Evolutionary conservation across 1,140 invertebrate genomes (phyloP).

Genomic region (Fopius arisanus): DNA sequence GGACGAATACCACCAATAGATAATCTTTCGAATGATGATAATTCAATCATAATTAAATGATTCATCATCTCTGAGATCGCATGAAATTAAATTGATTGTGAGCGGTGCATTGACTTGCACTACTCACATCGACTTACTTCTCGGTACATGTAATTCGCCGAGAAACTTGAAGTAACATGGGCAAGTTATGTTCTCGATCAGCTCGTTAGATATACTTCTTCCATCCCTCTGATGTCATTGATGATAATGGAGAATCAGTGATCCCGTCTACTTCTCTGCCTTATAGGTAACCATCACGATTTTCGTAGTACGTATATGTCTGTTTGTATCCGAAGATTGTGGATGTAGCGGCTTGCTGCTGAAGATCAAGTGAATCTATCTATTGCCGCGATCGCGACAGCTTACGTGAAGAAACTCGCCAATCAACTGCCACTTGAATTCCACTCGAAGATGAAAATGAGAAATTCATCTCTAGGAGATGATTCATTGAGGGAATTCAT

Average conservation of each 20-base stretch:
- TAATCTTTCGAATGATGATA: neutral
- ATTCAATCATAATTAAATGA: neutral
- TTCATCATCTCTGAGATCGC: neutral
- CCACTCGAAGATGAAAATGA: neutral
- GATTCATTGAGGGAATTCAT: neutral
- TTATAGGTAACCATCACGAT: neutral
- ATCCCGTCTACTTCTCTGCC: neutral
- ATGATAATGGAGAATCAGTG: neutral
- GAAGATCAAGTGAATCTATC: neutral
- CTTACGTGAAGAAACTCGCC: constrained; percentile 6
- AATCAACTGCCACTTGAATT: neutral
- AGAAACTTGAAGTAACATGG: neutral
- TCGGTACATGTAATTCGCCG: neutral
- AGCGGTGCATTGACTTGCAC: neutral
- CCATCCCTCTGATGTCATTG: neutral
- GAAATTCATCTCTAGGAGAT: neutral
- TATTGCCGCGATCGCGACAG: neutral
- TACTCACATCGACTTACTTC: neutral
- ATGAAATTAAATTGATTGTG: neutral
- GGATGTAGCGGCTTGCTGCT: neutral
- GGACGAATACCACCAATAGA: neutral
- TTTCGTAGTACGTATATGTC: neutral
- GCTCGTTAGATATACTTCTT: neutral
- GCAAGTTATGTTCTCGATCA: neutral
- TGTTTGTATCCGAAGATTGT: neutral